These are phyloP conservation scores for Palythoa caribaeorum DNA, from an alignment of 92 coral and sea anemone species.

Conservation along the genomic window DNA sequence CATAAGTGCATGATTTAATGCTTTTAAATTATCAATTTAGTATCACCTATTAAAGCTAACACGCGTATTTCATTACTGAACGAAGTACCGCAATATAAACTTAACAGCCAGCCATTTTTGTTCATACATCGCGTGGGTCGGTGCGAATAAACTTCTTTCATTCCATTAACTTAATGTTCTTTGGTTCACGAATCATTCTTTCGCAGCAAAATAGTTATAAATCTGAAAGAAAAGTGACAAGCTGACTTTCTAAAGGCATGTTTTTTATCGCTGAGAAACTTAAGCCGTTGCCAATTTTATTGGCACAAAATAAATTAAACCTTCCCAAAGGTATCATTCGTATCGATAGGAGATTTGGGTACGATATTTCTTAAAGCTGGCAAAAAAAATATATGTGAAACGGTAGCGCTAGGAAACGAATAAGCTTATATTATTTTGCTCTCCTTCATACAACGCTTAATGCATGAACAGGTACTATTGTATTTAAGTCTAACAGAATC, in stretches of 20 bases:
- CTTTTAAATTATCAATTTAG: too few species aligned
- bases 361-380: too few species aligned
- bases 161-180: too few species aligned
- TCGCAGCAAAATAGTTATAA: neutral
- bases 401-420: neutral
- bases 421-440: too few species aligned
- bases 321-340: neutral
- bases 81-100: neutral
- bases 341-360: too few species aligned
- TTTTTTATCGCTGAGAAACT: neutral
- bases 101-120: too few species aligned
- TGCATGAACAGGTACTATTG: slow-evolving; percentile 19
- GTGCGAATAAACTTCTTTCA: too few species aligned
- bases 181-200: too few species aligned
- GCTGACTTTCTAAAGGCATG: neutral
- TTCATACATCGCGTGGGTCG: too few species aligned
- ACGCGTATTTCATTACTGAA: neutral
- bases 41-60: neutral
- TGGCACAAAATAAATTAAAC: neutral
- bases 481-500: neutral
- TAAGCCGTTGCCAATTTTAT: neutral
- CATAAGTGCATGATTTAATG: neutral
- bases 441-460: neutral
- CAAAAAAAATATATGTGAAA: neutral
- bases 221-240: neutral